Conservation (phyloP, 2,888 invertebrate species). For the Trichacis sp. region DNA sequence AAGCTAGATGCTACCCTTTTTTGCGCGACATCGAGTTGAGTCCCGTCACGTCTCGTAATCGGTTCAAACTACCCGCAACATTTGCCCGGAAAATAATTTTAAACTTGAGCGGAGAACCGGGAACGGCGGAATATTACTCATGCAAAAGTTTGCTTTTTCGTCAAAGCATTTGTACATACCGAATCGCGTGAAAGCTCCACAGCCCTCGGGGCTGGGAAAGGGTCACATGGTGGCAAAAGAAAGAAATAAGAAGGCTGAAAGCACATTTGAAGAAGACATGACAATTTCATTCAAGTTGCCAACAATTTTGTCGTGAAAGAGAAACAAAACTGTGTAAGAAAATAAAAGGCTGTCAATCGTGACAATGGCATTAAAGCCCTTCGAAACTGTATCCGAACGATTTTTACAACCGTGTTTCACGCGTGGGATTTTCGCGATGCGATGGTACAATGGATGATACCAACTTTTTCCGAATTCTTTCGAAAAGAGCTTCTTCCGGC, state of each 20-base stretch:
- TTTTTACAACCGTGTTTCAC: background rate
- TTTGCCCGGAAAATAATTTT: conserved; percentile 32
- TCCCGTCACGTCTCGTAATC: background rate
- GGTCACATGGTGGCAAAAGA: conserved; percentile 40
- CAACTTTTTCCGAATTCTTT: background rate
- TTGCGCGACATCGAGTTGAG: background rate
- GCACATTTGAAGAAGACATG: conserved; percentile 35
- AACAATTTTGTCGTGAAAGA: conserved; percentile 27
- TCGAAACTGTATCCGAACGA: background rate
- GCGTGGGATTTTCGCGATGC: background rate
- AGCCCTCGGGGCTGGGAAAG: conserved; percentile 35
- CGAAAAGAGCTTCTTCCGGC: background rate
- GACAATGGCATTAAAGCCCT: background rate
- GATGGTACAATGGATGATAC: too few relatives aligned
- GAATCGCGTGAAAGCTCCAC: conserved; percentile 41
- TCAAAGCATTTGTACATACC: conserved; percentile 37
- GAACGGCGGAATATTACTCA: conserved; percentile 40
- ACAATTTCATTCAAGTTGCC: conserved; percentile 35
- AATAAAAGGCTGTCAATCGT: conserved; percentile 4
- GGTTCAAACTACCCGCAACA: conserved; percentile 37
- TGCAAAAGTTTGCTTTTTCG: conserved; percentile 43
- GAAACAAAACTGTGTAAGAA: conserved; percentile 9
- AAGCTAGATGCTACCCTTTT: too few relatives aligned
- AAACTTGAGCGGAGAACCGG: conserved; percentile 35
- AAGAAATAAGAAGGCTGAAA: conserved; percentile 32